Conservation (phyloP, 2,797 vertebrate species). For the Darevskia mixta region DNA sequence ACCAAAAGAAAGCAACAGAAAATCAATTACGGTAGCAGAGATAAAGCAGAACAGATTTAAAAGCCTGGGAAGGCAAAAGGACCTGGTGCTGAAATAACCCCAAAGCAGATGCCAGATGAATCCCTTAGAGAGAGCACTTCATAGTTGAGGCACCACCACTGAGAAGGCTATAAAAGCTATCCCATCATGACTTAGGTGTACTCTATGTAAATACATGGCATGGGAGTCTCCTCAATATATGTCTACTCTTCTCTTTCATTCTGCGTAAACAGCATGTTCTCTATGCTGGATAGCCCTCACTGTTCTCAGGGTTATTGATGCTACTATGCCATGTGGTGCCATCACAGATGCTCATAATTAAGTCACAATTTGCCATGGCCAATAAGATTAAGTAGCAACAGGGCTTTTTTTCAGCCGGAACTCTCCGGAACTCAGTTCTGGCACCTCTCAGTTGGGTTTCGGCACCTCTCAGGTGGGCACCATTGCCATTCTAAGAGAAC, state of each 20-base stretch:
- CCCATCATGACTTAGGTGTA: background rate
- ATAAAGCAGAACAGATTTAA: background rate
- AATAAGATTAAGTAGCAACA: too few species aligned
- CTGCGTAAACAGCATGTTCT: constrained; percentile 33
- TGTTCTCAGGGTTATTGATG: background rate
- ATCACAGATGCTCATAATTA: background rate
- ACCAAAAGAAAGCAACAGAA: background rate
- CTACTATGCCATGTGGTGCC: background rate
- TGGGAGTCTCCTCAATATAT: background rate
- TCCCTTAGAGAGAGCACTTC: background rate
- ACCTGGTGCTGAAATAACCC: background rate
- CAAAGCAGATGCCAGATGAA: background rate
- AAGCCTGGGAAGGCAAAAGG: background rate
- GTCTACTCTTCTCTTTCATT: background rate
- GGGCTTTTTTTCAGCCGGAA: too few species aligned
- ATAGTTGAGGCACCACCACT: background rate
- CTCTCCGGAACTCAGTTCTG: too few species aligned
- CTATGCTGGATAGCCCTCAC: background rate
- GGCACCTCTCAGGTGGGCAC: too few species aligned
- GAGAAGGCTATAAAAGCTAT: background rate
- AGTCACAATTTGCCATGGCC: too few species aligned
- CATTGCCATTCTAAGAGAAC: too few species aligned
- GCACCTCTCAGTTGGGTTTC: too few species aligned
- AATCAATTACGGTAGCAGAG: background rate
- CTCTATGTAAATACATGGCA: background rate